Percentiles rank a stretch among this genome's conserved stretches.
Conservation (phyloP, 2,888 invertebrate genomes). For the Tiliacea citrago region DNA sequence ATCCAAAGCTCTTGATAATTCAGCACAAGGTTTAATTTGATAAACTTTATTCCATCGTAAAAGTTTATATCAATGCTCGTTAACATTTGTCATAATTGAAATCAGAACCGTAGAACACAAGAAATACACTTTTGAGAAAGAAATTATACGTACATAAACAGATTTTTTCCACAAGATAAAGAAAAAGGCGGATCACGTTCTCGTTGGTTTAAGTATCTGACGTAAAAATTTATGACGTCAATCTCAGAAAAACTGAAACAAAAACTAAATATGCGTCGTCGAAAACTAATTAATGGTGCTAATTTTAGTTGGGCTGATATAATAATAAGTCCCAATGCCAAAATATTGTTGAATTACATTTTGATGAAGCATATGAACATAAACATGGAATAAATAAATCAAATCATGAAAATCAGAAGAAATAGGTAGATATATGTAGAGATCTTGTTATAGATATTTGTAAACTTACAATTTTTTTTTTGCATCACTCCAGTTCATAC, state of each 20-base stretch:
- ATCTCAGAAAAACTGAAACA: conserved; percentile 34
- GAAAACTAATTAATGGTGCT: conserved; percentile 21
- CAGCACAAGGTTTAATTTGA: no score
- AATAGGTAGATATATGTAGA: background rate
- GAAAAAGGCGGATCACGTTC: conserved; percentile 21
- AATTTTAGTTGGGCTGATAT: conserved; percentile 20
- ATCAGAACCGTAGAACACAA: background rate
- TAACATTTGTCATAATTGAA: background rate
- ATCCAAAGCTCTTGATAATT: background rate
- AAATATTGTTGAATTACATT: background rate
- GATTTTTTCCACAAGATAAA: conserved; percentile 6
- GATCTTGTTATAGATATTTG: background rate
- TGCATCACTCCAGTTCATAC: background rate
- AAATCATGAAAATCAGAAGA: background rate
- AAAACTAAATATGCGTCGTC: conserved; percentile 27
- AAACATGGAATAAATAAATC: conserved; percentile 1
- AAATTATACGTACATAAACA: background rate
- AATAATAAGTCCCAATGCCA: conserved; percentile 10
- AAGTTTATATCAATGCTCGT: background rate
- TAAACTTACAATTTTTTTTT: background rate
- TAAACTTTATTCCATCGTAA: background rate
- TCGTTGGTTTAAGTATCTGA: background rate
- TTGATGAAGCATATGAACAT: background rate
- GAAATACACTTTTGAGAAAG: background rate
- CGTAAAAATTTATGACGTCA: conserved; percentile 34